Evolutionary conservation across 2,797 vertebrate species (phyloP), one percentile per base, ranked within the genome.

Genomic region (Xenopus petersii): DNA sequence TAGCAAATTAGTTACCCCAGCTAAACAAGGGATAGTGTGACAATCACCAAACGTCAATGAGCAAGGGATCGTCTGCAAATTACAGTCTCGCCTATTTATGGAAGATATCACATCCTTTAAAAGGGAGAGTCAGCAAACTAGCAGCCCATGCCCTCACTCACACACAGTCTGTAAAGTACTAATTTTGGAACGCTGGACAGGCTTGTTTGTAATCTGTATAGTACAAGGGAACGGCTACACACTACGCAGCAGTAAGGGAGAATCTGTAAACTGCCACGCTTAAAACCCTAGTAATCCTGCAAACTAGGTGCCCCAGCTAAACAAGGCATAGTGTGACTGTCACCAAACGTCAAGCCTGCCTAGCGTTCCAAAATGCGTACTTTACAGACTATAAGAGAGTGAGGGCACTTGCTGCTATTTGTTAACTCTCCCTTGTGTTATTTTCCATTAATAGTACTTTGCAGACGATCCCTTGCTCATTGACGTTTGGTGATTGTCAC

Each of bases 141-240:
- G 47, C 60, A 24, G 4, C 4, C 11, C 24, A 3, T 10, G 9
- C 24, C 6, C 58, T 49, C 6, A 49, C 9, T 49, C 47, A 49
- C 47, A 49, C 24, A 62, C 4, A 5, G 67, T 58, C 67, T 69
- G 67, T 30, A 69, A 67, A 33, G 13, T 16, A 55, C 17, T 16
- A 30, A 15, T n/a, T 48, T 9, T 7, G 17, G 47, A 49, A 10
- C 9, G 12, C 47, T 10, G 47, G 47, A 12, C 47, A 10, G 47
- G 47, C 47, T 49, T 49, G 47, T 12, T 12, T 49, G 47, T 10
- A 12, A 6, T 10, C 47, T 4, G 47, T 2, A 12, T 12, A 10
- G 47, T 10, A 48, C 47, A 10, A 47, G 42, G 36, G 63, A 42
- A 10, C 47, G 47, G 9, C 2, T 49, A 2, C 9, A 49, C 9